phyloP scores from a whole-genome alignment of 2,113 vertebrate genomes.

The Callipepla squamata region DNA sequence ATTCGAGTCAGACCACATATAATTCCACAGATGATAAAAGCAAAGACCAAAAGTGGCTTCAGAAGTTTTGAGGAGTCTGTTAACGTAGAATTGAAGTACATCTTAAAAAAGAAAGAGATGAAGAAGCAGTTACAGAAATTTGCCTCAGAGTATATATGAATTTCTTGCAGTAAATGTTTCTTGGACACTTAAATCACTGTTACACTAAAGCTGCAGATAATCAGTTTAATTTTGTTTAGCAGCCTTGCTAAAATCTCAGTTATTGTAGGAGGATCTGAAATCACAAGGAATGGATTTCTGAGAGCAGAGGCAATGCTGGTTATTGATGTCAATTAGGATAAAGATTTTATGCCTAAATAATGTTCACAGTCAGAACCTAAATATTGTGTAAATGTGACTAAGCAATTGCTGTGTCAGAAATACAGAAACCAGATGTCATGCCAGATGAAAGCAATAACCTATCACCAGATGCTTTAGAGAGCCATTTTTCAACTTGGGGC shows the following conservation, averaged over 20 bases:
- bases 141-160: background rate
- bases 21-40: slow-evolving; percentile 95
- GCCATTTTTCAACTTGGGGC: background rate
- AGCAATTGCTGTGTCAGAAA: background rate
- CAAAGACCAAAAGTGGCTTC: slow-evolving; percentile 96
- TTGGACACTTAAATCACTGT: background rate
- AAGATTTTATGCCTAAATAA: slow-evolving; percentile 17
- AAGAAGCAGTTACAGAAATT: slow-evolving; percentile 27
- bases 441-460: slow-evolving; percentile 27
- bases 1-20: slow-evolving; percentile 96
- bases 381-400: slow-evolving; percentile 16
- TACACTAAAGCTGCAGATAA: background rate
- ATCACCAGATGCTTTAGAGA: slow-evolving; percentile 16
- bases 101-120: slow-evolving; percentile 81
- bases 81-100: slow-evolving; percentile 98
- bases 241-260: background rate
- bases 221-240: background rate
- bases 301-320: background rate
- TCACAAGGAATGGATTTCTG: background rate
- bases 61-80: slow-evolving; percentile 97
- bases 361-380: background rate
- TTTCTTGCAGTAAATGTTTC: background rate
- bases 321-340: background rate
- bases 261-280: background rate
- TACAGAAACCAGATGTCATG: slow-evolving; percentile 38